These are phyloP conservation scores for Acronicta aceris DNA, from an alignment of 2,888 invertebrate genomes.

Conservation along the genomic window DNA sequence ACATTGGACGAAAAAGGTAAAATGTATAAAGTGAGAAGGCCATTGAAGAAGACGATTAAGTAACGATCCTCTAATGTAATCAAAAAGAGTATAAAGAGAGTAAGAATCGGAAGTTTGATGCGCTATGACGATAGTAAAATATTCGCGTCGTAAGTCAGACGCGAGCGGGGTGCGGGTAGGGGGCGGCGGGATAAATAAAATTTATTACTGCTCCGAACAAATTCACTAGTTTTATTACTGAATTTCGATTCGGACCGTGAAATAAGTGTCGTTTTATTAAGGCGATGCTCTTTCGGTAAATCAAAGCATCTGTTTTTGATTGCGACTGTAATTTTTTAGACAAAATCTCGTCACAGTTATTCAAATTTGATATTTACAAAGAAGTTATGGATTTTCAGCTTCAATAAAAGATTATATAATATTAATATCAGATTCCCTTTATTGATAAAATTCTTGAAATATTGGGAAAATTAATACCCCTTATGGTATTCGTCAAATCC, in stretches of 20 bases:
- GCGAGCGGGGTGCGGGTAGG: background rate
- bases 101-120: constrained; percentile 48
- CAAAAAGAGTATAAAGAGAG: constrained; percentile 39
- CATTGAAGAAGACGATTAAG: too few species aligned
- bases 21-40: too few species aligned
- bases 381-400: too few species aligned
- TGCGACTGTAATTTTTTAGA: constrained; percentile 1
- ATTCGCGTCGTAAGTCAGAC: constrained; percentile 36
- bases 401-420: too few species aligned
- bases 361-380: background rate
- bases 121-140: constrained; percentile 50
- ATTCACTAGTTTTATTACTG: constrained; percentile 66
- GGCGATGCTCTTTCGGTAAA: constrained; percentile 33
- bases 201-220: constrained; percentile 61
- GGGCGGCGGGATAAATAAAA: constrained; percentile 59
- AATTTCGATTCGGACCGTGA: constrained; percentile 59
- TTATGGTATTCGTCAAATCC: too few species aligned
- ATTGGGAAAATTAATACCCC: too few species aligned
- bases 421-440: too few species aligned
- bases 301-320: constrained; percentile 28
- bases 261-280: constrained; percentile 59
- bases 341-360: background rate
- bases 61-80: constrained; percentile 28
- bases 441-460: too few species aligned
- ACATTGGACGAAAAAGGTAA: too few species aligned